Percentiles rank a stretch among this genome's conserved stretches.
Conservation (phyloP, 1,140 invertebrate species). For the Nephotettix cincticeps region DNA sequence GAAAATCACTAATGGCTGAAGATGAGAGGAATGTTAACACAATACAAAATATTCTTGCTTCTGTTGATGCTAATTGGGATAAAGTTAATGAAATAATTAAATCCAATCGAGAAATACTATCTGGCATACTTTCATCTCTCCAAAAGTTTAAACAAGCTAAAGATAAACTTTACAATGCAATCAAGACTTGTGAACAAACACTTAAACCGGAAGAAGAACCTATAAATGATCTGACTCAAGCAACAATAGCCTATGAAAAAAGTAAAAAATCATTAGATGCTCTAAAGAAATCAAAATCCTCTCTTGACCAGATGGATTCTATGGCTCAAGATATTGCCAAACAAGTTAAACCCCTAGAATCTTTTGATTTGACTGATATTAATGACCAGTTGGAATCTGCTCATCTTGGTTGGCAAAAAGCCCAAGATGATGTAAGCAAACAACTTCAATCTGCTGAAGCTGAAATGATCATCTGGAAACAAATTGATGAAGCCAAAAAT, state of each 20-base stretch:
- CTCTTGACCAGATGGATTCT: slow-evolving; percentile 71
- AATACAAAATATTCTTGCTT: slow-evolving; percentile 73
- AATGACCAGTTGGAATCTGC: slow-evolving; percentile 60
- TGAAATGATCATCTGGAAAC: slow-evolving; percentile 87
- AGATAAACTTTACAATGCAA: slow-evolving; percentile 63
- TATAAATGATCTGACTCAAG: slow-evolving; percentile 64
- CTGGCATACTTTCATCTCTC: slow-evolving; percentile 67
- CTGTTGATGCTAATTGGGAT: slow-evolving; percentile 77
- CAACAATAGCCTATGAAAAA: slow-evolving; percentile 62
- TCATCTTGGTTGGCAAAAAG: slow-evolving; percentile 72
- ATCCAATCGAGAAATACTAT: slow-evolving; percentile 52
- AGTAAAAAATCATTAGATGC: slow-evolving; percentile 71
- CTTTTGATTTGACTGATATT: slow-evolving; percentile 62
- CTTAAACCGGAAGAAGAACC: slow-evolving; percentile 56
- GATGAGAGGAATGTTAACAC: slow-evolving; percentile 74
- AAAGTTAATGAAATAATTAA: slow-evolving; percentile 60
- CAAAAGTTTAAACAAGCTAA: slow-evolving; percentile 73
- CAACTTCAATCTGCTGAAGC: slow-evolving; percentile 79
- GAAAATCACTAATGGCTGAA: slow-evolving; percentile 72
- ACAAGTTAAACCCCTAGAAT: slow-evolving; percentile 70
- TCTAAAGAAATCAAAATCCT: slow-evolving; percentile 70
- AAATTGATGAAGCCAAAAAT: slow-evolving; percentile 82
- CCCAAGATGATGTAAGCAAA: slow-evolving; percentile 66
- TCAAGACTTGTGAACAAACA: slow-evolving; percentile 63
- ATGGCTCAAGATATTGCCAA: slow-evolving; percentile 68